Evolutionary conservation across 2,888 invertebrate species (phyloP), one percentile per base, ranked within the genome.

Genomic region (Dryadula phaetusa): DNA sequence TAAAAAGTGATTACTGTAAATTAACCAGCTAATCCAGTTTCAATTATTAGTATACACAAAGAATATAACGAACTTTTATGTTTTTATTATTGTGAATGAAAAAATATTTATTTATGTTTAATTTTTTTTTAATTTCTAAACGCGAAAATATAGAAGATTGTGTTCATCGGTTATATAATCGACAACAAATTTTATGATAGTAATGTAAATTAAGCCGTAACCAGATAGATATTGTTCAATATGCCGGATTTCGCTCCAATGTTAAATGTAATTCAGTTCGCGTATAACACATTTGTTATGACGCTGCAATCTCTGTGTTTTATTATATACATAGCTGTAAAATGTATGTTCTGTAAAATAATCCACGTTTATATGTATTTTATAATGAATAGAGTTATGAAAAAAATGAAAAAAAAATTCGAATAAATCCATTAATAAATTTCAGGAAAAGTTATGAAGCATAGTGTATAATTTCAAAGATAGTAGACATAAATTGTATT

Each of bases 201-300:
- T 37, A 2, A 40, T 20, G 37, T 40, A 56, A 37, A 22, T 37
- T 49, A 49, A 28, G 22, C 22, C 22, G 34, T 40, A 56, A 40
- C 22, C 37, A 40, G n/a, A n/a, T n/a, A 28, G 22, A 40, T n/a
- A 22, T 37, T 56, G 37, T 37, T 22, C 5, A 56, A 37, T 8
- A 56, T 37, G 20, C 20, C n/a, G 5, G 54, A 56, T 56, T 22
- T 37, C 54, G 1, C 8, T n/a, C 37, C 8, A 22, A 20, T 20
- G 37, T 56, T 54, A 56, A 56, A 56, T 40, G 37, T 56, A n/a
- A 56, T 56, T 56, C 54, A 56, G 37, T 20, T 56, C 54, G 22
- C 54, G 37, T 56, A 56, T 22, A 56, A 37, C 54, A 8, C 54
- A 56, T 56, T 56, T 56, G 54, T 56, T 37, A 56, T 56, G 37